phyloP scores from a whole-genome alignment of 2,888 invertebrate species.

The Hecatera dysodea region DNA sequence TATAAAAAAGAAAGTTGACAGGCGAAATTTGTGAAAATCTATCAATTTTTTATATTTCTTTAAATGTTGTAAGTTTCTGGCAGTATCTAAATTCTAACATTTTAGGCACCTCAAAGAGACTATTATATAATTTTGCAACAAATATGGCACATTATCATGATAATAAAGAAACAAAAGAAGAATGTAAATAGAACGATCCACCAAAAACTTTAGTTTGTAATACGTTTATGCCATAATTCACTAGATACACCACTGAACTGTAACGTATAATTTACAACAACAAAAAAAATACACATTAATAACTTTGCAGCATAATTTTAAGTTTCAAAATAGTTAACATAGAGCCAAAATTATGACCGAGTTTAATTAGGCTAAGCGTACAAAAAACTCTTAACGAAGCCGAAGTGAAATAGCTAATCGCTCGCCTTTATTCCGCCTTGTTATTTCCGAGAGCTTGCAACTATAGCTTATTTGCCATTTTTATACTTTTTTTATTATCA shows the following conservation, averaged over 20 bases:
- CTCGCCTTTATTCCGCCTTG: conserved; percentile 34
- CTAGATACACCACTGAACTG: background rate
- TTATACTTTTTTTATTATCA: conserved; percentile 55
- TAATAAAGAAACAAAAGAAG: too few relatives aligned
- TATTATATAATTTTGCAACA: too few relatives aligned
- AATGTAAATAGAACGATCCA: too few relatives aligned
- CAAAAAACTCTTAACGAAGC: conserved; percentile 48
- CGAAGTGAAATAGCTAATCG: conserved; percentile 48
- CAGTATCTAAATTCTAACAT: too few relatives aligned
- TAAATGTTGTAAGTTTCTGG: too few relatives aligned
- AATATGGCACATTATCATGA: too few relatives aligned
- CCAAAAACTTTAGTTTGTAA: background rate
- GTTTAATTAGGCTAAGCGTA: conserved; percentile 50
- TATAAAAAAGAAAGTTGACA: too few relatives aligned
- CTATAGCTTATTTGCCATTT: conserved; percentile 42
- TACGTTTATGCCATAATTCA: background rate
- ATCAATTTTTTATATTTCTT: too few relatives aligned
- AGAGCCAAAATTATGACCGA: conserved; percentile 44
- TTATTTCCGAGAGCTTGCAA: conserved; percentile 39
- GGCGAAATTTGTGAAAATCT: too few relatives aligned
- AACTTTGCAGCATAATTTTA: conserved; percentile 17
- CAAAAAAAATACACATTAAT: conserved; percentile 19
- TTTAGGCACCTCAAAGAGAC: too few relatives aligned
- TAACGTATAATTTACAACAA: background rate
- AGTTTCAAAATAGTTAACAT: conserved; percentile 32